Conservation (phyloP, 2,113 vertebrate genomes). For the Eurystomus gularis region DNA sequence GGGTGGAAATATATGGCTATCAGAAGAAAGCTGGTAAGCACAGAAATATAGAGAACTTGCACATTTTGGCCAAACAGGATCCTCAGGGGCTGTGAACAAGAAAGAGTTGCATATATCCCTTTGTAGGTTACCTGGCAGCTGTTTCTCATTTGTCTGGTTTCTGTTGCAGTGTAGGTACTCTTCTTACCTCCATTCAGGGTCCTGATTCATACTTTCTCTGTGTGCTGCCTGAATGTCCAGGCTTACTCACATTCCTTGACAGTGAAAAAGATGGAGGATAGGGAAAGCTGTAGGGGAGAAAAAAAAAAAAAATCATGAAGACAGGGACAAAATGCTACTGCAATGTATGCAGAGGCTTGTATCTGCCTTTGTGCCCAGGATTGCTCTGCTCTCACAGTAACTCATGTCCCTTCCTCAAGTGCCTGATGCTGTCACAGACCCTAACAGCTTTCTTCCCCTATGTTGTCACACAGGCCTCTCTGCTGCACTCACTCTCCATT, state of each 20-base stretch:
- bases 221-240: fast-evolving
- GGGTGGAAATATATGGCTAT: neutral
- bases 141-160: neutral
- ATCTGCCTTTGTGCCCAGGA: neutral
- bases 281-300: neutral
- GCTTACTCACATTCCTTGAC: neutral
- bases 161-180: fast-evolving
- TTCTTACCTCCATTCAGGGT: neutral
- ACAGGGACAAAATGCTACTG: neutral
- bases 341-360: neutral
- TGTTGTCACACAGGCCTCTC: neutral
- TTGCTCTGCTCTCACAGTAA: neutral
- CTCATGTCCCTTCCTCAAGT: neutral
- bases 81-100: neutral
- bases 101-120: neutral
- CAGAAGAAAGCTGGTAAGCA: neutral
- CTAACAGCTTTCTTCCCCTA: neutral
- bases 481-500: fast-evolving
- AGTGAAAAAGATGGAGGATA: neutral
- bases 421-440: neutral
- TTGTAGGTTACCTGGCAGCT: neutral
- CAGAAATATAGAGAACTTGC: neutral
- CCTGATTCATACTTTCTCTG: fast-evolving
- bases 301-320: neutral
- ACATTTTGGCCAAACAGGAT: neutral